phyloP scores from a whole-genome alignment of 2,113 vertebrate species.

The Ceratotherium simum region DNA sequence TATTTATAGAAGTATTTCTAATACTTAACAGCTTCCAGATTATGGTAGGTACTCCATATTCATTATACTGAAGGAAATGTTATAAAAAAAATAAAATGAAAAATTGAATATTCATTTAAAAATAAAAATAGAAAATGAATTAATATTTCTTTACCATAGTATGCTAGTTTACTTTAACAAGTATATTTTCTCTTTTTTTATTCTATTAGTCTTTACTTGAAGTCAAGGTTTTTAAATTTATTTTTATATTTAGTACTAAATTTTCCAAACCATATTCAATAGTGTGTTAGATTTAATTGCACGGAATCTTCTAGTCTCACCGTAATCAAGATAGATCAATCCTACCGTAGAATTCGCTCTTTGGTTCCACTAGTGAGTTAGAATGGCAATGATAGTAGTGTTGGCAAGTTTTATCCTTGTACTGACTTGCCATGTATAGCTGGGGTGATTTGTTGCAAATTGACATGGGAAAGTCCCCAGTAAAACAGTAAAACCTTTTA shows the following conservation, averaged over 20 bases:
- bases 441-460: neutral
- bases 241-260: conserved; percentile 23
- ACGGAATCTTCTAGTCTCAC: neutral
- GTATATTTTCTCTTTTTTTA: neutral
- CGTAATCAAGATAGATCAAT: neutral
- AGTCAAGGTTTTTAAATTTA: neutral
- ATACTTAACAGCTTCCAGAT: neutral
- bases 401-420: neutral
- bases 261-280: neutral
- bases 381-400: neutral
- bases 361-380: neutral
- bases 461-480: neutral
- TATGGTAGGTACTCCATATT: neutral
- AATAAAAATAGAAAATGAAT: neutral
- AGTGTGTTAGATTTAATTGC: neutral
- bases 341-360: neutral
- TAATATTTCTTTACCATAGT: neutral
- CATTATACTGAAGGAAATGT: neutral
- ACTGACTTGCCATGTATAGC: neutral
- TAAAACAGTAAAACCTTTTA: neutral
- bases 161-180: neutral
- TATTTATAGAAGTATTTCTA: neutral
- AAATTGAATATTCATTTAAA: conserved; percentile 13
- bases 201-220: neutral
- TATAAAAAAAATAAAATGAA: neutral